These are phyloP conservation scores for Rhamnusium bicolor DNA, from an alignment of 2,888 invertebrate species.

Conservation along the genomic window DNA sequence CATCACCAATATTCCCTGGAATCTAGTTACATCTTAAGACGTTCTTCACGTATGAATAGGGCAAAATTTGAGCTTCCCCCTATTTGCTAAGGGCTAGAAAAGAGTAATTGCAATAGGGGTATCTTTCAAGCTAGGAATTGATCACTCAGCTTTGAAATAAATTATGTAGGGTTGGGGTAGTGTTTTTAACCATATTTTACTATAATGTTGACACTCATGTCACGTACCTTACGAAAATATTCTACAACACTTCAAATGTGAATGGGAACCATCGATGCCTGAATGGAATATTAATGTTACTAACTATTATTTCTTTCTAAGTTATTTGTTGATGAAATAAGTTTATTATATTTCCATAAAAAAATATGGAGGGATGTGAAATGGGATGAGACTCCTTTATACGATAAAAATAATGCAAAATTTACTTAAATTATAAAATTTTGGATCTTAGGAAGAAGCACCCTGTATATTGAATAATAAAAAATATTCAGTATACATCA, in stretches of 20 bases:
- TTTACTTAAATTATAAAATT: too few relatives aligned
- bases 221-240: conserved; percentile 51
- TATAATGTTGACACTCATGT: conserved; percentile 41
- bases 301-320: conserved; percentile 10
- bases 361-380: not conserved
- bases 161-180: conserved; percentile 49
- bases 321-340: not conserved
- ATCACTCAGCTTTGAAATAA: conserved; percentile 51
- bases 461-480: too few relatives aligned
- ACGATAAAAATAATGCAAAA: too few relatives aligned
- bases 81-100: conserved; percentile 55
- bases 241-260: conserved; percentile 35
- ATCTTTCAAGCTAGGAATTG: conserved; percentile 46
- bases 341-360: not conserved
- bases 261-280: conserved; percentile 12
- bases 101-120: conserved; percentile 56
- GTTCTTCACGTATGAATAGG: conserved; percentile 25
- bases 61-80: conserved; percentile 43
- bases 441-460: too few relatives aligned
- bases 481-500: too few relatives aligned
- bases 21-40: conserved; percentile 26
- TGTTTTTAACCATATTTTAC: conserved; percentile 43
- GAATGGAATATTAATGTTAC: conserved; percentile 7
- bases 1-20: not conserved
- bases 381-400: too few relatives aligned